Evolutionary conservation across 2,113 vertebrate genomes (phyloP), one percentile per base, ranked within the genome.

Genomic region (Romanogobio albipinnatus): DNA sequence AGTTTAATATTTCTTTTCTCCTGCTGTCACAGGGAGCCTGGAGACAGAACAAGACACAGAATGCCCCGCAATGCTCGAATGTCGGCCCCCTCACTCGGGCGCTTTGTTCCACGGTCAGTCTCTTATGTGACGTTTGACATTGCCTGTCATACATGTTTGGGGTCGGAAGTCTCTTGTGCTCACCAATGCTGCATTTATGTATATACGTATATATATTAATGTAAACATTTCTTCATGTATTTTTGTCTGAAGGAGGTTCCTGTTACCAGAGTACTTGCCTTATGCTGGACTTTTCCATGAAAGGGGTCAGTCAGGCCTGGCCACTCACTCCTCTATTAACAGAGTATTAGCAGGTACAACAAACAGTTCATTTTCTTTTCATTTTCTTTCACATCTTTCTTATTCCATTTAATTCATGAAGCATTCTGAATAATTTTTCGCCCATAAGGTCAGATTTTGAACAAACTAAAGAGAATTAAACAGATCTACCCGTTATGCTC

Each of bases 251-350:
- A 99, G 98, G 89, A 96, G 98, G 39, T 99, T 99, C 92, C 94
- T 99, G 89, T 94, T 99, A 85, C 98, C 98, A 0, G 98, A 99
- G 89, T 99, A 99, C 86, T 95, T 99, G 92, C 98, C 98, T 89
- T 99, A 99, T 45, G 98, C 98, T 86, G 98, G 98, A 56, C 98
- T 99, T 95, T 99, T 99, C 94, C 98, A 99, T 15, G 98, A 99
- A 88, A 92, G 98, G 78, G 98, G 98, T 84, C 98, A 99, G 90
- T 97, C 98, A 39, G 98, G 98, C 29, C 94, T 99, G 90, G 98
- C 98, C 78, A 99, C 98, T 58, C 98, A 99, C 93, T 98, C 98
- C 62, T 98, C 98, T 83, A 98, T 99, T 91, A 99, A 99, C 93
- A 95, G 98, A 88, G 97, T 99, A 62, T 95, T 99, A 33, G 98